phyloP scores from a whole-genome alignment of 2,888 invertebrate species.

The Griposia aprilina region DNA sequence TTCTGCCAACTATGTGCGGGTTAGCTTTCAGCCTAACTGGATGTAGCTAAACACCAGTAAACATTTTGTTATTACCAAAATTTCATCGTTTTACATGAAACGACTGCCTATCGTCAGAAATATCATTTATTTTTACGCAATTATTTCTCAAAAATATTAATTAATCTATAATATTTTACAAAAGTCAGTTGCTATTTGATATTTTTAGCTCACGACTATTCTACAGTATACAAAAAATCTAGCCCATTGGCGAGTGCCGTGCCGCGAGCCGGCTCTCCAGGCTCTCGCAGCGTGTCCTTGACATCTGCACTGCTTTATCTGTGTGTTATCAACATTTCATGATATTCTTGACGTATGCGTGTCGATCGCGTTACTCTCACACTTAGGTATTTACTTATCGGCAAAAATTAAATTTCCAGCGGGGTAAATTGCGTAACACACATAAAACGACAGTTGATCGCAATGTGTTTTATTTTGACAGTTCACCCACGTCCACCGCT shows the following conservation, averaged over 20 bases:
- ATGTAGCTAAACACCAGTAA: no score
- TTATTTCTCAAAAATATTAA: not conserved
- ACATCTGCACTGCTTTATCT: conserved; percentile 36
- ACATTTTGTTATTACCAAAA: no score
- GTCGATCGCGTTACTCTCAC: not conserved
- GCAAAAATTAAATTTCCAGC: not conserved
- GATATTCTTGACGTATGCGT: not conserved
- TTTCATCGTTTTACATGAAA: not conserved
- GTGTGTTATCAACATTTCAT: conserved; percentile 24
- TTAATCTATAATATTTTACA: not conserved
- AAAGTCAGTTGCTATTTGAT: not conserved
- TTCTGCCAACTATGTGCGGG: no score
- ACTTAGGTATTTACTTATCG: not conserved
- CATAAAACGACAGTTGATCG: not conserved
- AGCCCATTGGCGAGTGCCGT: not conserved
- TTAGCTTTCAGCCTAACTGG: no score
- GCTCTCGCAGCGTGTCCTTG: conserved; percentile 25
- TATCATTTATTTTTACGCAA: not conserved
- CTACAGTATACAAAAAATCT: not conserved
- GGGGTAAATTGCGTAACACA: not conserved
- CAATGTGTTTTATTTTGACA: not conserved
- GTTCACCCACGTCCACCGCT: no score
- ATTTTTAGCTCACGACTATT: not conserved
- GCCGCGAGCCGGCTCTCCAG: not conserved
- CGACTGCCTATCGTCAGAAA: not conserved